Base-by-base conservation (phyloP, 2,113 vertebrate genomes). In the Thymallus thymallus region DNA sequence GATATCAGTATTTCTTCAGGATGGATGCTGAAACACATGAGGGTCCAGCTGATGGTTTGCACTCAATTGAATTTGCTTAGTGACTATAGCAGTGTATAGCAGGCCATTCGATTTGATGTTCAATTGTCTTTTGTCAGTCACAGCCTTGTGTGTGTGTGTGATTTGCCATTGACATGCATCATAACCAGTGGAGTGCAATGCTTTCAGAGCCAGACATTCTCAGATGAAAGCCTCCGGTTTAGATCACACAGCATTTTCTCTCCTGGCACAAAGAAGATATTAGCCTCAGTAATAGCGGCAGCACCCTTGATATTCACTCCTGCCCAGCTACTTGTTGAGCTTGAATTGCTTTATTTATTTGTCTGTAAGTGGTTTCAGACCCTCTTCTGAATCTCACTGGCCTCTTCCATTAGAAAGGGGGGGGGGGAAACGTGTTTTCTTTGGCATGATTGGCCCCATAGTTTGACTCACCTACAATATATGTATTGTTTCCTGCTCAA, bases 141-240 rank as follows among this genome's bases (percentile, higher is more conserved):
- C 29, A 29, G 73, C 56, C 10, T 68, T 63, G 67, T 68, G 18
- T 73, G 67, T 68, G 18, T 73, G 32, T 51, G 32, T 67, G 45
- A 29, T 64, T 6, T 64, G 29, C 26, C 4, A 29, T 29, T 29
- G 12, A 29, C 62, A 64, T 24, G 62, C 13, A 26, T 64, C 48
- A 51, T 51, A 51, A 51, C 48, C 48, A 48, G 22, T 70, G 68
- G 48, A 20, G 23, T 23, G 48, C 48, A 20, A 7, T 23, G 48
- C 48, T 51, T 70, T 55, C 46, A 70, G 51, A 55, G 46, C 48
- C 46, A 55, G 65, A 55, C 32, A 26, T 68, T 45, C 32, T 69
- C 20, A 26, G 64, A 75, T 80, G 10, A 73, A 78, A 75, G 73
- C 24, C 45, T 68, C 68, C 32, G 68, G 56, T 67, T 35, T 68